A percentile compares a stretch with the other conserved stretches of the same genome.
Evolutionary conservation across 2,113 vertebrate genomes (phyloP).

Genomic region (Channa maculata): DNA sequence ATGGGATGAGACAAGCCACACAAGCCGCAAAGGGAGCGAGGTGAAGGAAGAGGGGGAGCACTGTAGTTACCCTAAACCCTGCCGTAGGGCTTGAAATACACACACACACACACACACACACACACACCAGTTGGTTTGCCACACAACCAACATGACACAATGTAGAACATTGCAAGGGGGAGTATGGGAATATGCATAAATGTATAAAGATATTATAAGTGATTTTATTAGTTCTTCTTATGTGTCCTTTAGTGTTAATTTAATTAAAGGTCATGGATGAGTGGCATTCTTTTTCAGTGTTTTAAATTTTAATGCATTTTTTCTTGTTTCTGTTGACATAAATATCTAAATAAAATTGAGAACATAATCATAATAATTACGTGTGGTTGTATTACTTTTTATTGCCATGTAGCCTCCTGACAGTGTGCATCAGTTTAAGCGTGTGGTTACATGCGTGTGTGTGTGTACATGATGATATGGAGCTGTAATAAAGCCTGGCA

Average conservation of each 20-base stretch:
- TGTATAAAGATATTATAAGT: slow-evolving; percentile 15
- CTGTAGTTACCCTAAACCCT: slow-evolving; percentile 76
- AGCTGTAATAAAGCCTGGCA: slow-evolving; percentile 77
- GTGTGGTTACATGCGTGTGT: slow-evolving; percentile 1
- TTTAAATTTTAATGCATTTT: slow-evolving; percentile 11
- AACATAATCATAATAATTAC: slow-evolving; percentile 18
- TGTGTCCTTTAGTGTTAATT: slow-evolving; percentile 13
- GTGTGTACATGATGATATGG: slow-evolving; percentile 33
- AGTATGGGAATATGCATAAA: slow-evolving; percentile 14
- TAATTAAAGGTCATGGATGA: neutral
- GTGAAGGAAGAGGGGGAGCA: slow-evolving; percentile 51
- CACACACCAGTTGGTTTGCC: slow-evolving; percentile 34
- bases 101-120: slow-evolving; percentile 6
- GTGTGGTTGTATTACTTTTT: slow-evolving; percentile 47
- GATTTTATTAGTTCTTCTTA: slow-evolving; percentile 17
- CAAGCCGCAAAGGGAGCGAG: slow-evolving; percentile 74
- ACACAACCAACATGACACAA: slow-evolving; percentile 60
- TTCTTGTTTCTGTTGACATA: slow-evolving; percentile 23
- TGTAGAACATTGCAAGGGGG: slow-evolving; percentile 53
- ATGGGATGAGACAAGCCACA: slow-evolving; percentile 81
- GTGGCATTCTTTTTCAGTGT: slow-evolving; percentile 1
- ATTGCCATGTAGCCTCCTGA: slow-evolving; percentile 15
- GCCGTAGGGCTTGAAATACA: slow-evolving; percentile 67
- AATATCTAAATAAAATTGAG: slow-evolving; percentile 48
- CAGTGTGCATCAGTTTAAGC: slow-evolving; percentile 4